Evolutionary conservation across 2,888 invertebrate species (phyloP), one percentile per base, ranked within the genome.

Genomic region (Emmelina monodactyla): DNA sequence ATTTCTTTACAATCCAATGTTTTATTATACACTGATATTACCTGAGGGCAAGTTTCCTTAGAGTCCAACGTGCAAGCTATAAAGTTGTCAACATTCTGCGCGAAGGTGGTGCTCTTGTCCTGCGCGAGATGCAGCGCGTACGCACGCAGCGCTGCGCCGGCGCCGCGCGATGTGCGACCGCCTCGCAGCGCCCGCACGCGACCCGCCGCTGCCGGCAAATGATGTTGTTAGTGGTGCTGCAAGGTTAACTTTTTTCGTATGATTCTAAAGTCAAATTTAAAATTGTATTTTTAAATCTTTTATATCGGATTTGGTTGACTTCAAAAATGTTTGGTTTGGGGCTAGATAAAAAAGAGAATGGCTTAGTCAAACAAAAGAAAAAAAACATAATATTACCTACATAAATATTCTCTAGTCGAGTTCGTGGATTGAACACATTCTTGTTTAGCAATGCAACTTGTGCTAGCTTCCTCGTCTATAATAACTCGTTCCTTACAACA

Each of bases 11-110:
- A n/a, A n/a, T n/a, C n/a, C n/a, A n/a, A n/a, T n/a, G n/a, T n/a
- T n/a, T n/a, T n/a, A n/a, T n/a, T n/a, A n/a, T n/a, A n/a, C n/a
- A n/a, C n/a, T n/a, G n/a, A n/a, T n/a, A n/a, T n/a, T n/a, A 83
- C 84, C 66, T 91, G 91, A 1, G 95, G 95, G 53, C 89, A 91
- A 16, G 86, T 88, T 60, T 96, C 95, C 45, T 90, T 88, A 10
- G 94, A 92, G 56, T 96, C 95, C 48, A 88, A 84, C 6, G 96
- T 96, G 65, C 96, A 96, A 33, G 92, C 88, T 42, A 96, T 93
- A 64, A 96, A 96, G 75, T 95, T 92, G 66, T 93, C 92, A 39
- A 96, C 91, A 55, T 93, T 93, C 67, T 92, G 91, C 25, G 94
- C 93, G 62, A 96, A 96, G 2, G 92, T 94, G 13, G 94, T 94